Evolutionary conservation across 2,797 vertebrate genomes (phyloP).

Genomic region (Anguilla megastoma): DNA sequence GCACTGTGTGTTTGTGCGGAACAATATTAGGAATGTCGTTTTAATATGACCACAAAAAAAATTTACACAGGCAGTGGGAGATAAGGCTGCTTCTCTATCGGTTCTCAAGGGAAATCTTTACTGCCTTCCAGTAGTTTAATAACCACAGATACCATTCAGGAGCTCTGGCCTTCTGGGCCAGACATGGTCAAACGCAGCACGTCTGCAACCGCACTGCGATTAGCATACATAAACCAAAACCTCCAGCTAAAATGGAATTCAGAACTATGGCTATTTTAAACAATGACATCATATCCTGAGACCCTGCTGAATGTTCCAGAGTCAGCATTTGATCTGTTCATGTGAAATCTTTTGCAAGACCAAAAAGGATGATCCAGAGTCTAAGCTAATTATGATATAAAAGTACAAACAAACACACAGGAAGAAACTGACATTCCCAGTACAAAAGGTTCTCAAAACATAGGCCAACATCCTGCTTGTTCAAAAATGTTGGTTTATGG

Average conservation of each 20-base stretch:
- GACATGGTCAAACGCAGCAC: background rate
- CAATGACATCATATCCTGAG: background rate
- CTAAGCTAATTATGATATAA: background rate
- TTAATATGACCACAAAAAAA: background rate
- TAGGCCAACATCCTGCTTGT: background rate
- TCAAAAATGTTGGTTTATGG: background rate
- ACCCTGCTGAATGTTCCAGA: background rate
- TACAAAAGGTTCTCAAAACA: background rate
- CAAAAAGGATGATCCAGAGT: background rate
- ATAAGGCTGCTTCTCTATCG: background rate
- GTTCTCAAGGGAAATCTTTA: conserved; percentile 2
- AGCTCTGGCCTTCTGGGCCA: background rate
- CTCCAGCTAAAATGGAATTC: background rate
- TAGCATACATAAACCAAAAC: background rate
- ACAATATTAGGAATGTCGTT: background rate
- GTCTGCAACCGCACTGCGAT: background rate
- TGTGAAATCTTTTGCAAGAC: background rate
- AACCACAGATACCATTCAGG: background rate
- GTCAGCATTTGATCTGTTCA: background rate
- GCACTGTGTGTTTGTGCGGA: background rate
- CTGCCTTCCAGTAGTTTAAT: background rate
- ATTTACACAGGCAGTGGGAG: background rate
- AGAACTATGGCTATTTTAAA: background rate
- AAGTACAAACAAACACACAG: background rate
- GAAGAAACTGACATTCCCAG: background rate